Conservation (phyloP, 2,888 invertebrate genomes). For the Amiota mariae region DNA sequence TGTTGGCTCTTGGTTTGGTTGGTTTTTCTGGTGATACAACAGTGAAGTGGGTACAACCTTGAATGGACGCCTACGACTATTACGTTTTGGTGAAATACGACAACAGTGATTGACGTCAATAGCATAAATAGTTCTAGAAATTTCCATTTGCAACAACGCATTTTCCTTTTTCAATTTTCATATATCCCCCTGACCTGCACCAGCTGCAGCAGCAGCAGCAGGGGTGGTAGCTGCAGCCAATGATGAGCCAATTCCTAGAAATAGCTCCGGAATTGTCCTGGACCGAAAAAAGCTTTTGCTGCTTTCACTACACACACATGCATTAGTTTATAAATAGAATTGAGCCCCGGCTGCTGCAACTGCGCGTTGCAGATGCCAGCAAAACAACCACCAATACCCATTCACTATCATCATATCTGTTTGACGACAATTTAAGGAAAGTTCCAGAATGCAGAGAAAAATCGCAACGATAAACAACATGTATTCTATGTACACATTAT, state of each 20-base stretch:
- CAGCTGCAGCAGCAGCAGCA: not conserved
- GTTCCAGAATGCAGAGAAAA: not conserved
- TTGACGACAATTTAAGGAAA: not conserved
- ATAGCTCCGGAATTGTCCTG: not conserved
- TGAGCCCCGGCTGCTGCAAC: conserved; percentile 15
- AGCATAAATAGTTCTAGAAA: too few species aligned
- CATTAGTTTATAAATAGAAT: conserved; percentile 10
- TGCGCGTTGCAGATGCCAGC: not conserved
- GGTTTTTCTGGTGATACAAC: not conserved
- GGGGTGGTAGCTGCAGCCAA: not conserved
- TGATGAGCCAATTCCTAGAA: conserved; percentile 3
- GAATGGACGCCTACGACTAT: too few species aligned
- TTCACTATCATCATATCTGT: not conserved
- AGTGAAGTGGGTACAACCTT: too few species aligned
- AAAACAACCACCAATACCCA: not conserved
- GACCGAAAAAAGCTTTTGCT: not conserved
- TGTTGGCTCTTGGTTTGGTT: conserved; percentile 26
- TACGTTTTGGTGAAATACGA: too few species aligned
- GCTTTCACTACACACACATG: not conserved
- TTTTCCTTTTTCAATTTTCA: too few species aligned
- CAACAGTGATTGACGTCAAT: too few species aligned
- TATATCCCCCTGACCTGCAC: not conserved
- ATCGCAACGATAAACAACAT: not conserved
- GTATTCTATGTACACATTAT: too few species aligned
- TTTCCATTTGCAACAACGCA: too few species aligned